A percentile compares a stretch with the other conserved stretches of the same genome.
Conservation (phyloP, 2,113 vertebrate genomes). For the Pelmatolapia mariae region DNA sequence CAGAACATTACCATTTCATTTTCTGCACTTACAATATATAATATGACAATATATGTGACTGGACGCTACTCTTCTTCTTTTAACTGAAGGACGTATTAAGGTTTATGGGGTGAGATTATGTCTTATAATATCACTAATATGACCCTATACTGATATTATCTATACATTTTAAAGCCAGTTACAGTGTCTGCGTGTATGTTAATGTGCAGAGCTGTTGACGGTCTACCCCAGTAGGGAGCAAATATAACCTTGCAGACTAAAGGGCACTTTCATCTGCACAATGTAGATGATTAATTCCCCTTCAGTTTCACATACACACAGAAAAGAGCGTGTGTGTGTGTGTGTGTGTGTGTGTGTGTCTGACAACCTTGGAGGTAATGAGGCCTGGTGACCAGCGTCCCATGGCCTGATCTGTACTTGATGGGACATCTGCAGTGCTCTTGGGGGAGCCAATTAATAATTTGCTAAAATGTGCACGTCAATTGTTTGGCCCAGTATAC, state of each 20-base stretch:
- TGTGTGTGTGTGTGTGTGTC: background rate
- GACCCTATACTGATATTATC: background rate
- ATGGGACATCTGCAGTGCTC: background rate
- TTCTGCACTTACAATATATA: background rate
- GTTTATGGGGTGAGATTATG: background rate
- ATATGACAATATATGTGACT: background rate
- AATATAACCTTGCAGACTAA: slow-evolving; percentile 47
- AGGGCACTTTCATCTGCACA: slow-evolving; percentile 16
- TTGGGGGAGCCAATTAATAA: background rate
- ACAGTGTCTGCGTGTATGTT: background rate
- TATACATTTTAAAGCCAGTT: background rate
- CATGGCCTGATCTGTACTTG: slow-evolving; percentile 15
- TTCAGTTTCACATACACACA: background rate
- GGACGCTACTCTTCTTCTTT: background rate
- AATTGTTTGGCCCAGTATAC: background rate
- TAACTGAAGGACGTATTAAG: background rate
- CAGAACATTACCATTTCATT: background rate
- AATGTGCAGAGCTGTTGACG: background rate
- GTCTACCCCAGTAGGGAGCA: background rate
- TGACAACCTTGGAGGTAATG: slow-evolving; percentile 50
- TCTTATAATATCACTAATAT: background rate
- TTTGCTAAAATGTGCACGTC: slow-evolving; percentile 2
- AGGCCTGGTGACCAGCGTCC: slow-evolving; percentile 30
- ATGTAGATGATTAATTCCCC: slow-evolving; percentile 48
- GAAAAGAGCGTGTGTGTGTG: background rate